Evolutionary conservation across 2,888 invertebrate species (phyloP).

Genomic region (Caenorhabditis sinica): DNA sequence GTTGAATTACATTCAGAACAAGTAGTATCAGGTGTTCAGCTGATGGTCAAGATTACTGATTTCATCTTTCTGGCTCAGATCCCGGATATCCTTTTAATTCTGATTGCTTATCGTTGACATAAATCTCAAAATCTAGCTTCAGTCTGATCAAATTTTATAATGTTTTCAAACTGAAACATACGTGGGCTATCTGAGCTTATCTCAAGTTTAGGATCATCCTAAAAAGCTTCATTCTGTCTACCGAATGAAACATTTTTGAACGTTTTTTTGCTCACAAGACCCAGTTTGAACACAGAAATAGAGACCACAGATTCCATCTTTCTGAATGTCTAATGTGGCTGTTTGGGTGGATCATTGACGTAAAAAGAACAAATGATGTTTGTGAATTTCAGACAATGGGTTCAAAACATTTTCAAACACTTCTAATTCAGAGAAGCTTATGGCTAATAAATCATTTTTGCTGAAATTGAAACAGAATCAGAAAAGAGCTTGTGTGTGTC

Average conservation of each 20-base stretch:
- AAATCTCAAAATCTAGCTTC: not conserved
- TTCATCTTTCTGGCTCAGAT: too few species aligned
- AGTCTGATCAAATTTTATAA: not conserved
- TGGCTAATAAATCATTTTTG: too few species aligned
- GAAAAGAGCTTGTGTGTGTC: not conserved
- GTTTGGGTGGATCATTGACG: slow-evolving; percentile 15
- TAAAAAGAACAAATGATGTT: not conserved
- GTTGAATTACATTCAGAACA: not conserved
- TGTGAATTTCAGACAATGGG: not conserved
- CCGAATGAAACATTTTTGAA: not conserved
- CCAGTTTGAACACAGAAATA: not conserved
- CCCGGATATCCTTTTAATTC: not conserved
- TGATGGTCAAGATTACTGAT: too few species aligned
- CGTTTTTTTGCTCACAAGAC: too few species aligned
- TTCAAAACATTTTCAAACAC: too few species aligned
- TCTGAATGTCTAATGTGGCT: slow-evolving; percentile 17
- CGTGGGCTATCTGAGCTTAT: not conserved
- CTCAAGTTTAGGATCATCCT: not conserved
- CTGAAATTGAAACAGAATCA: not conserved
- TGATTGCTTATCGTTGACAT: too few species aligned
- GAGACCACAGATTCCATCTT: slow-evolving; percentile 1
- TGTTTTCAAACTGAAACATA: not conserved
- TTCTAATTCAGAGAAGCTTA: too few species aligned
- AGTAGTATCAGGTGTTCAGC: not conserved
- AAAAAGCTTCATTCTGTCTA: not conserved